Evolutionary conservation across 1,140 invertebrate genomes (phyloP).

Genomic region (Leptopilina boulardi): DNA sequence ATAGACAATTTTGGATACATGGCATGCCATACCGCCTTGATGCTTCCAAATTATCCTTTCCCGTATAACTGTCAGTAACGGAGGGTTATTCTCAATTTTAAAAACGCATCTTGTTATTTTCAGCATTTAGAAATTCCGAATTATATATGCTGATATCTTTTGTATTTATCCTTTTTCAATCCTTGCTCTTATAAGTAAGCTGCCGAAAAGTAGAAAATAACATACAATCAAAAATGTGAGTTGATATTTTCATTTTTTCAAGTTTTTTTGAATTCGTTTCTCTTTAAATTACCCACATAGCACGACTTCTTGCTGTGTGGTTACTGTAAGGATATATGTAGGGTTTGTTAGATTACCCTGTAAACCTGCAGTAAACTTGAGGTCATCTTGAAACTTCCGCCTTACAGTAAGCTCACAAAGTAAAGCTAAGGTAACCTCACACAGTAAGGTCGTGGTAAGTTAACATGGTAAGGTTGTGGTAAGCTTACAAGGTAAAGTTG

Average conservation of each 20-base stretch:
- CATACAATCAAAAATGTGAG: neutral
- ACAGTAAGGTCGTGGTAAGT: no score
- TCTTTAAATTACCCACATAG: no score
- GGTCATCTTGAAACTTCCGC: no score
- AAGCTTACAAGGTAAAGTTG: no score
- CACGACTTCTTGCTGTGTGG: no score
- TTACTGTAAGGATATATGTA: no score
- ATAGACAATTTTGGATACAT: constrained; percentile 42
- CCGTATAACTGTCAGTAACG: constrained; percentile 22
- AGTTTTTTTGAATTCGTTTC: neutral
- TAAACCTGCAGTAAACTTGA: no score
- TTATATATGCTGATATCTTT: neutral
- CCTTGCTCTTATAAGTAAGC: neutral
- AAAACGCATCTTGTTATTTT: constrained; percentile 29
- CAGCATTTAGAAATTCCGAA: neutral
- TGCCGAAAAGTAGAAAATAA: constrained; percentile 2
- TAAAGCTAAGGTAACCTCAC: no score
- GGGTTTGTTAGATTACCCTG: no score
- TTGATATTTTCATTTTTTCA: neutral
- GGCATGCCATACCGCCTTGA: constrained; percentile 7
- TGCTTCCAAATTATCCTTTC: constrained; percentile 15
- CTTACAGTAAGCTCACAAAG: no score
- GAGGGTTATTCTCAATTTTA: neutral
- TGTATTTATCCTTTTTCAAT: constrained; percentile 10
- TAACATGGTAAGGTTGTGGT: no score